Evolutionary conservation across 2,888 invertebrate species (phyloP).

Genomic region (Chymomyza amoena): DNA sequence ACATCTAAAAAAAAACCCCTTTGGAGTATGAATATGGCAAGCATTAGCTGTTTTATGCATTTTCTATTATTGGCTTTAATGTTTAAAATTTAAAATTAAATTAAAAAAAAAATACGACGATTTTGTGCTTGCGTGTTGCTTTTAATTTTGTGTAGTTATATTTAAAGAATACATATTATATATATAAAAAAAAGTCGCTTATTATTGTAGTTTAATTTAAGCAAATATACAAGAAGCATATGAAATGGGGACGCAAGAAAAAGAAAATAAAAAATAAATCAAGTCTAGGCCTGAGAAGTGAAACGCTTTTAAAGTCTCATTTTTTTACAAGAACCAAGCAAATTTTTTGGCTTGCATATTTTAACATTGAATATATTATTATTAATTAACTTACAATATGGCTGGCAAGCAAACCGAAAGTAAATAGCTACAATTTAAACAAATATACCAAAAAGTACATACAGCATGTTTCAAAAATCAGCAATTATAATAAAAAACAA

Average conservation of each 20-base stretch:
- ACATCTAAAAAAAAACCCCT: slow-evolving; percentile 54
- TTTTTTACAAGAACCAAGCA: slow-evolving; percentile 71
- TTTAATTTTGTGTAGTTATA: slow-evolving; percentile 65
- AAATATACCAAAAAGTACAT: slow-evolving; percentile 8
- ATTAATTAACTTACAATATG: slow-evolving; percentile 51
- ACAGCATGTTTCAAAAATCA: background rate
- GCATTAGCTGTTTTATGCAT: slow-evolving; percentile 55
- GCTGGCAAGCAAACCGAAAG: slow-evolving; percentile 33
- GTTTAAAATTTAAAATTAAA: slow-evolving; percentile 41
- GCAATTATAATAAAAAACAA: slow-evolving; percentile 14
- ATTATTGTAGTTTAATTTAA: slow-evolving; percentile 74
- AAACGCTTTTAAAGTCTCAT: slow-evolving; percentile 76
- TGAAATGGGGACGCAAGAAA: slow-evolving; percentile 34
- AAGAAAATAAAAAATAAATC: slow-evolving; percentile 5
- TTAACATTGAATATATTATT: slow-evolving; percentile 56
- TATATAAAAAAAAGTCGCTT: slow-evolving; percentile 57
- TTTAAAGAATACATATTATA: slow-evolving; percentile 51
- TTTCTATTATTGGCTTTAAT: slow-evolving; percentile 72
- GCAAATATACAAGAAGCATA: slow-evolving; percentile 60
- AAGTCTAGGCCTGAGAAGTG: slow-evolving; percentile 59
- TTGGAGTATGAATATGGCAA: slow-evolving; percentile 48
- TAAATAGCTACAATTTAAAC: slow-evolving; percentile 62
- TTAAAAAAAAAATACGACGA: slow-evolving; percentile 18
- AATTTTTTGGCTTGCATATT: slow-evolving; percentile 71
- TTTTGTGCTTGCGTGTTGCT: slow-evolving; percentile 57